Evolutionary conservation across 2,113 vertebrate genomes (phyloP), one percentile per base, ranked within the genome.

Genomic region (Manacus vitellinus): DNA sequence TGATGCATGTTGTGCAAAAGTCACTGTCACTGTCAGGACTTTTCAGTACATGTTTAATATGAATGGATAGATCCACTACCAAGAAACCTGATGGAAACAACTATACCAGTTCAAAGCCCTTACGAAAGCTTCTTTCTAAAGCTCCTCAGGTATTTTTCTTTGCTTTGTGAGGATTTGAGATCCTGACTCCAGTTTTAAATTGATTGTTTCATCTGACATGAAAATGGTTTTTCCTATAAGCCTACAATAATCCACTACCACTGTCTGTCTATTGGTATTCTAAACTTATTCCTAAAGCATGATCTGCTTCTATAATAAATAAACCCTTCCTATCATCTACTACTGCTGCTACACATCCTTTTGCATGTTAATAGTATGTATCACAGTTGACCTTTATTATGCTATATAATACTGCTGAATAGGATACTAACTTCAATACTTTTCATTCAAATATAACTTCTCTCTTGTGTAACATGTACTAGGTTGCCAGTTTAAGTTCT

Each of bases 131-230:
- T 68, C 52, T 84, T 85, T 85, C 71, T 92, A 47, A 87, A 83
- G 41, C 35, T 85, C n/a, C 35, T 95, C 73, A 54, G 62, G 23
- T 94, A 86, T 88, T 95, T 92, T 94, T 44, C 18, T 78, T 90
- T 92, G 27, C 49, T 86, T 39, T 81, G 28, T 56, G 56, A 91
- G 71, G 85, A 94, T 91, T 86, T 95, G 56, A 67, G 67, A 94
- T 89, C 94, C 71, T 92, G 65, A 80, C 25, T 92, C 66, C 9
- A n/a, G 46, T 81, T 95, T 96, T 80, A 74, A 92, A 95, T 55
- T 47, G 47, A 78, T 92, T 62, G 30, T 72, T 89, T 85, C 39
- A 59, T 79, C 46, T 71, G 84, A 92, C 89, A 92, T 76, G 84
- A 89, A 87, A 92, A 89, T 52, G 6, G 0, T 39, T 92, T 87